phyloP scores from a whole-genome alignment of 2,113 vertebrate genomes.

The Archocentrus centrarchus region DNA sequence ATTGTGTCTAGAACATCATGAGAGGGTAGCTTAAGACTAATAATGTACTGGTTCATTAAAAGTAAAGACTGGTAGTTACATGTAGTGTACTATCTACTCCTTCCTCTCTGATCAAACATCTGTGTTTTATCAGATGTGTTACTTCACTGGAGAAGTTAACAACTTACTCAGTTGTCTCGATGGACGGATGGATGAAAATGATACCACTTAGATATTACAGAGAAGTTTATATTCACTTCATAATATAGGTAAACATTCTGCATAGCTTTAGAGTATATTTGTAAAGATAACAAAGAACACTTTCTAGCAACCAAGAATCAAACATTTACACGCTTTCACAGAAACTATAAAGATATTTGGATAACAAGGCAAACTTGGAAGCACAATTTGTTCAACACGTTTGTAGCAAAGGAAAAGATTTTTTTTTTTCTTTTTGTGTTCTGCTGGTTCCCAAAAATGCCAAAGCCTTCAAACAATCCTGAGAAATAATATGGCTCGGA shows the following conservation, averaged over 20 bases:
- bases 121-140: background rate
- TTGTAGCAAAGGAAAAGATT: background rate
- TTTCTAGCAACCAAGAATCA: too few relatives aligned
- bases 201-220: too few relatives aligned
- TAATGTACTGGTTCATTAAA: background rate
- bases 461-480: background rate
- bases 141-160: background rate
- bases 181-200: too few relatives aligned
- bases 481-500: background rate
- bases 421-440: background rate
- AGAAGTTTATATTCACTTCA: too few relatives aligned
- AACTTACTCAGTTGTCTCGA: background rate
- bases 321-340: background rate
- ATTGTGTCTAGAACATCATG: background rate
- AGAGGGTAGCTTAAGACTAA: background rate
- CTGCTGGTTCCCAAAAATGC: background rate
- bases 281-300: too few relatives aligned
- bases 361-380: too few relatives aligned
- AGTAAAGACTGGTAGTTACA: background rate
- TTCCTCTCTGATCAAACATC: background rate
- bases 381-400: too few relatives aligned
- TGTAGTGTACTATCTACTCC: background rate
- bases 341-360: background rate
- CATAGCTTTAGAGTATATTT: too few relatives aligned
- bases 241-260: too few relatives aligned